phyloP scores from a whole-genome alignment of 35 echinoderm and acorn worm species.

The Anneissia japonica region DNA sequence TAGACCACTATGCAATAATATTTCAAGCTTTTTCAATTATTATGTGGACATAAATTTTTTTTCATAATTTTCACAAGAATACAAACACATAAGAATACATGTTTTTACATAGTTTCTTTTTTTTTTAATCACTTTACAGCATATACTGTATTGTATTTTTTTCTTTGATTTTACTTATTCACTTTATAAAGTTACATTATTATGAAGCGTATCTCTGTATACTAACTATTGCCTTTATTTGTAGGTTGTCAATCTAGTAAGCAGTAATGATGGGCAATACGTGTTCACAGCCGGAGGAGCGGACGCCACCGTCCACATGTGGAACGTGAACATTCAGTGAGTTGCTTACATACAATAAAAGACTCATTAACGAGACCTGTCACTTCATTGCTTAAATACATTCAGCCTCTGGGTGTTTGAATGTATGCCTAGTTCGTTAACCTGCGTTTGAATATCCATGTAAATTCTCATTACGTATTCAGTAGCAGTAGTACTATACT shows the following conservation, averaged over 20 bases:
- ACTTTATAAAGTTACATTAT: too few species aligned
- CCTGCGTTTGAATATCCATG: not conserved
- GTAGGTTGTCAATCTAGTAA: slow-evolving; percentile 84
- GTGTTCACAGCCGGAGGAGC: slow-evolving; percentile 85
- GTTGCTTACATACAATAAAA: not conserved
- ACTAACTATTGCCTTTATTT: too few species aligned
- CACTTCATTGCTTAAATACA: not conserved
- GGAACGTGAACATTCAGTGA: slow-evolving; percentile 78
- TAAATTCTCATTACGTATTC: not conserved
- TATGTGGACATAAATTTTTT: too few species aligned
- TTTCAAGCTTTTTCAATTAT: too few species aligned
- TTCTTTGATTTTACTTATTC: too few species aligned
- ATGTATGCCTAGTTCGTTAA: not conserved
- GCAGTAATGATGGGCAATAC: slow-evolving; percentile 91
- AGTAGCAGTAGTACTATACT: not conserved
- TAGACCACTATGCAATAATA: too few species aligned
- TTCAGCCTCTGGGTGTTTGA: not conserved
- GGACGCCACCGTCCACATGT: slow-evolving; percentile 75
- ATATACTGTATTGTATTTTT: too few species aligned
- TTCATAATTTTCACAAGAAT: too few species aligned
- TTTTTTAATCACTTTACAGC: too few species aligned
- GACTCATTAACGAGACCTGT: not conserved
- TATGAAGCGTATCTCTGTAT: too few species aligned
- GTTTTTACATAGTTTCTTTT: too few species aligned
- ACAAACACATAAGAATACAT: too few species aligned